phyloP scores from a whole-genome alignment of 2,888 invertebrate genomes.

The Leptodirus hochenwartii region DNA sequence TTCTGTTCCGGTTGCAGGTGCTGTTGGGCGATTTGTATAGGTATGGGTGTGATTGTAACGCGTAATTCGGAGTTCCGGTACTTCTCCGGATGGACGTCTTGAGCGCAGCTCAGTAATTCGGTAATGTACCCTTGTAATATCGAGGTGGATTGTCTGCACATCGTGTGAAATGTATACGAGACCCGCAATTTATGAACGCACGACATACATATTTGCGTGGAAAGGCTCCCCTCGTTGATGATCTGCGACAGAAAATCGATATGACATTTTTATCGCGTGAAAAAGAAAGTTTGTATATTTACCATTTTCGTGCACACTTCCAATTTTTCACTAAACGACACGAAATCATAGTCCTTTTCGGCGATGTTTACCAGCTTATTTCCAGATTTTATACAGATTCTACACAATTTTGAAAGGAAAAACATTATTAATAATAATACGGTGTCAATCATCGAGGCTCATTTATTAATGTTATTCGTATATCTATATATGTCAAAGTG shows the following conservation, averaged over 20 bases:
- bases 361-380: slow-evolving; percentile 22
- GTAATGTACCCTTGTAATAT: slow-evolving; percentile 22
- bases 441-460: slow-evolving; percentile 28
- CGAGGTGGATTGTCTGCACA: slow-evolving; percentile 24
- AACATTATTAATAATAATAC: slow-evolving; percentile 21
- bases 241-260: slow-evolving; percentile 25
- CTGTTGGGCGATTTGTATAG: slow-evolving; percentile 12
- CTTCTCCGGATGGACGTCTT: slow-evolving; percentile 15
- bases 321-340: slow-evolving; percentile 25
- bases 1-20: slow-evolving; percentile 6
- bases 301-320: slow-evolving; percentile 25
- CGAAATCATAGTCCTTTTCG: slow-evolving; percentile 21
- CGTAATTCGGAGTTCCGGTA: slow-evolving; percentile 21
- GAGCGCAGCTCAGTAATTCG: slow-evolving; percentile 18
- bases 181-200: slow-evolving; percentile 24
- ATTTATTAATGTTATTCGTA: too few species aligned
- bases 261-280: slow-evolving; percentile 17
- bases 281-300: slow-evolving; percentile 13
- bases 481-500: too few species aligned
- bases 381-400: slow-evolving; percentile 24
- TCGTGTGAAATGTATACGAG: slow-evolving; percentile 24
- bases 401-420: slow-evolving; percentile 25
- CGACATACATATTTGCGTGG: slow-evolving; percentile 23
- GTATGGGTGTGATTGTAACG: slow-evolving; percentile 17
- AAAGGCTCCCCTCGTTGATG: slow-evolving; percentile 22